Evolutionary conservation across 2,797 vertebrate species (phyloP), one percentile per base, ranked within the genome.

Genomic region (Pangasius macronema): DNA sequence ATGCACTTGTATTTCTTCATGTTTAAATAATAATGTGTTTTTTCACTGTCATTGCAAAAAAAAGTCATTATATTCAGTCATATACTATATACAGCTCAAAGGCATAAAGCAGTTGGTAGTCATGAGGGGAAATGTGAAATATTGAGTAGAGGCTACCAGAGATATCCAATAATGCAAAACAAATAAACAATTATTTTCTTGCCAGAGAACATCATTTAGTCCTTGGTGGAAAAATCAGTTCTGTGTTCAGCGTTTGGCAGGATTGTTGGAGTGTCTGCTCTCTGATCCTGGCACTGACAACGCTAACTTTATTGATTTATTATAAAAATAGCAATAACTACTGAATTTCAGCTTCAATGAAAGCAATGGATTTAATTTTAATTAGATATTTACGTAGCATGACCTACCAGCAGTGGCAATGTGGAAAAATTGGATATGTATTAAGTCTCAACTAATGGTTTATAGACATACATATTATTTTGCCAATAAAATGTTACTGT

Each of bases 21-120:
- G 27, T 82, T 49, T 49, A 49, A 65, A 63, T 63, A 82, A 63
- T 82, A 42, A 39, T n/a, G 57, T 82, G 53, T 39, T 42, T 46
- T 79, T 82, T 79, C 49, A 55, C n/a, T 57, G n/a, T 53, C 53
- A 80, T 27, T 36, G 30, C 30, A 24, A 80, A 80, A 79, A 80
- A 79, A 80, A 57, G 30, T 59, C 33, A 61, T 80, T 80, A 57
- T 14, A 81, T 27, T 63, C 30, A 46, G 11, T 39, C 20, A 80
- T 81, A 39, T 61, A 42, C 36, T 81, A 24, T 46, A 81, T 9
- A 61, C 6, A 61, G 24, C 22, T 81, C 36, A 42, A 81, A 63
- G 55, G 57, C 24, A 81, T 81, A 46, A 18, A 81, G 79, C 13
- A 81, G 46, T 81, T 63, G 57, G 22, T 46, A 61, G 79, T 42